Conservation (phyloP, 2,888 invertebrate genomes). For the Drosophila histrio region DNA sequence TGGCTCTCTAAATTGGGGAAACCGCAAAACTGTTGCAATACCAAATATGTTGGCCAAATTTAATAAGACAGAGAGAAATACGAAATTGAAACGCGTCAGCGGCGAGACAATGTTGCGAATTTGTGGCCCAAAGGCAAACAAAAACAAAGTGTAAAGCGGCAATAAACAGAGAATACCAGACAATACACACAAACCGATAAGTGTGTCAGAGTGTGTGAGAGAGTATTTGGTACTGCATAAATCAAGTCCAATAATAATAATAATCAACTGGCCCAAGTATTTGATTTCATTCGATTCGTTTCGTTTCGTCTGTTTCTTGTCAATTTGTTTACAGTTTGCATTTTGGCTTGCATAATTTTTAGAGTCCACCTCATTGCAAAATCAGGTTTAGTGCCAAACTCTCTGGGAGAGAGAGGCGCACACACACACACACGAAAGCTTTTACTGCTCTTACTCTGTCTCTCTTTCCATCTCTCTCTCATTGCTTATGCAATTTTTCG, state of each 20-base stretch:
- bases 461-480: not conserved
- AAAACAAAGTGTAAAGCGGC: slow-evolving; percentile 31
- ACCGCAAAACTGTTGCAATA: slow-evolving; percentile 55
- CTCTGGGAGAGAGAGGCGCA: not conserved
- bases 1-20: slow-evolving; percentile 46
- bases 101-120: slow-evolving; percentile 63
- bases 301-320: slow-evolving; percentile 15
- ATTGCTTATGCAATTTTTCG: slow-evolving; percentile 65
- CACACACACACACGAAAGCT: slow-evolving; percentile 7
- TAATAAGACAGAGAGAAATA: slow-evolving; percentile 21
- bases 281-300: slow-evolving; percentile 41
- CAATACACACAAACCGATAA: not conserved
- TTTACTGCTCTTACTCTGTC: slow-evolving; percentile 3
- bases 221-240: slow-evolving; percentile 35
- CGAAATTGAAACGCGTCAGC: slow-evolving; percentile 36
- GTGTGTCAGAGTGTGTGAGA: slow-evolving; percentile 9
- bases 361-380: slow-evolving; percentile 50
- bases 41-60: slow-evolving; percentile 43
- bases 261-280: slow-evolving; percentile 55
- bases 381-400: slow-evolving; percentile 55
- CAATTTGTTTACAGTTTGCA: slow-evolving; percentile 41
- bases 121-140: slow-evolving; percentile 44
- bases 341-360: slow-evolving; percentile 63
- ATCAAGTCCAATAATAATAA: slow-evolving; percentile 42
- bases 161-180: slow-evolving; percentile 14